Percentiles rank a stretch among this genome's conserved stretches.
Conservation (phyloP, 2,113 vertebrate species). For the Ramphastos sulfuratus region DNA sequence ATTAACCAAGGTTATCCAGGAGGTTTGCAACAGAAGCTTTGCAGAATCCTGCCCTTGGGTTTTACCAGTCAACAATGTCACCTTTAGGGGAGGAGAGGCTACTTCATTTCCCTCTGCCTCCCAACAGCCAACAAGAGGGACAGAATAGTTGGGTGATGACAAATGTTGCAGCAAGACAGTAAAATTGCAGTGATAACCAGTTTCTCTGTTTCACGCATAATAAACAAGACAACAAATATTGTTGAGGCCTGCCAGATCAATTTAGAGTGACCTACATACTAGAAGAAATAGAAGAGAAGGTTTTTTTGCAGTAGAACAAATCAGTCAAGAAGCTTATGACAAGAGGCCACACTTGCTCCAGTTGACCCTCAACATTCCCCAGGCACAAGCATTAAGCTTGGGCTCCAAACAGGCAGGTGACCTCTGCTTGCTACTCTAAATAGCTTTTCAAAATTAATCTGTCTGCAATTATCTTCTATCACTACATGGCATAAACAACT, state of each 20-base stretch:
- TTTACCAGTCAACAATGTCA: background rate
- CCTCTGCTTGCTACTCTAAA: background rate
- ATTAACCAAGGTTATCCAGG: background rate
- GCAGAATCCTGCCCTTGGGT: background rate
- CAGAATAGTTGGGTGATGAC: background rate
- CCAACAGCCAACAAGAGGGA: background rate
- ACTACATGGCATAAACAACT: background rate
- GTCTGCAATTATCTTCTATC: background rate
- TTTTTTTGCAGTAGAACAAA: background rate
- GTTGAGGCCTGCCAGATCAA: background rate
- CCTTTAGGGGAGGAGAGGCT: background rate
- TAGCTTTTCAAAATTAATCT: slow-evolving; percentile 15
- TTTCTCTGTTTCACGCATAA: background rate
- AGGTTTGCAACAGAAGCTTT: background rate
- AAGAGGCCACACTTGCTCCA: background rate
- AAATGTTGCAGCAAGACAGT: background rate
- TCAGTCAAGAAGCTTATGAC: slow-evolving; percentile 6
- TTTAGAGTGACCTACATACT: background rate
- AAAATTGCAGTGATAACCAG: background rate
- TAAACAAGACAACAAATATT: background rate
- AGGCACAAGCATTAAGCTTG: background rate
- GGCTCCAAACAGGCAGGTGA: slow-evolving; percentile 4
- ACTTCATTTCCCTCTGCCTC: background rate
- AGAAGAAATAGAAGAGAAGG: background rate
- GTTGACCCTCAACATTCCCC: background rate